Conservation (phyloP, 2,888 invertebrate species). For the Trissoscelio sp. region DNA sequence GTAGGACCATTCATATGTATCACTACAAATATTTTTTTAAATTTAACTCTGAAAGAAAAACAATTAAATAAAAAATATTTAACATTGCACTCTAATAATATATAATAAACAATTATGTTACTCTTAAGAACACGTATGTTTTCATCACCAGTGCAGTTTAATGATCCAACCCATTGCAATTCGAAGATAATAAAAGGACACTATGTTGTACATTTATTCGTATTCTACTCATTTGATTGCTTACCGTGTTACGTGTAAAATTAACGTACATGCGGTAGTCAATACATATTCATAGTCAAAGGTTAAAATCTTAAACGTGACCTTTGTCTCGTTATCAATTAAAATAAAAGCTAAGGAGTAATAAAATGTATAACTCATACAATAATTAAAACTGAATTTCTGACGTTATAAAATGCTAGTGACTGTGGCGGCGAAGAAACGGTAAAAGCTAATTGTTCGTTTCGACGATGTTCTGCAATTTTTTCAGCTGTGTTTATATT, state of each 20-base stretch:
- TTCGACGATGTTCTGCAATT: constrained; percentile 1
- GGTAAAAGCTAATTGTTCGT: constrained; percentile 33
- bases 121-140: constrained; percentile 2
- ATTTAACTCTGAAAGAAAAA: too few species aligned
- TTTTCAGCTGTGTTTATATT: constrained; percentile 1
- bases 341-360: constrained; percentile 24
- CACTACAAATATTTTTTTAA: too few species aligned
- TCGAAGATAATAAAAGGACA: constrained; percentile 21
- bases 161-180: not conserved
- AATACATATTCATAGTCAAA: constrained; percentile 11
- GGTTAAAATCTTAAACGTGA: constrained; percentile 15
- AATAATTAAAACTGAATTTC: constrained; percentile 27
- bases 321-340: constrained; percentile 37
- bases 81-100: too few species aligned
- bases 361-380: constrained; percentile 43
- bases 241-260: constrained; percentile 40
- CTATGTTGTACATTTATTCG: constrained; percentile 19
- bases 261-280: constrained; percentile 21
- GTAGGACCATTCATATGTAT: too few species aligned
- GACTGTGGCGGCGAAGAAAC: constrained; percentile 1
- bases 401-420: constrained; percentile 13
- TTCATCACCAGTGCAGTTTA: constrained; percentile 11
- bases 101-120: not conserved
- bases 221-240: constrained; percentile 15
- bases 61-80: too few species aligned